phyloP scores from a whole-genome alignment of 2,113 vertebrate species.

The Furnarius figulus region DNA sequence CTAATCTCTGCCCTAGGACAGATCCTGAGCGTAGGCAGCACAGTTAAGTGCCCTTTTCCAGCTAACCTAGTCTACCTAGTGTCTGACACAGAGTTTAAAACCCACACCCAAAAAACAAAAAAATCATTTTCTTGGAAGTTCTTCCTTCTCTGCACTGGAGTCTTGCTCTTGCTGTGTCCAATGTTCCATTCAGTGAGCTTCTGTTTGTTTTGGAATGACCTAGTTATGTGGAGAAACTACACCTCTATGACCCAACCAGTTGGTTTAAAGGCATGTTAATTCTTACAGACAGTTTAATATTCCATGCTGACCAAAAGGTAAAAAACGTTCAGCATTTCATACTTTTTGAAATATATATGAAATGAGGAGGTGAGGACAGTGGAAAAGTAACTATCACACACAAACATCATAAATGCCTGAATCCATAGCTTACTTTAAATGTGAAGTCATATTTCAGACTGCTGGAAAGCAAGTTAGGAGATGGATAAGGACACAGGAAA shows the following conservation, averaged over 20 bases:
- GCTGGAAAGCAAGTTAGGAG: not conserved
- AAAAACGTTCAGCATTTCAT: not conserved
- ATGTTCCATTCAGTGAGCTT: not conserved
- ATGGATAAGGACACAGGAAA: not conserved
- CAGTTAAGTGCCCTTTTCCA: not conserved
- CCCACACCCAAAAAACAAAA: not conserved
- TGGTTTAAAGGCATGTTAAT: not conserved
- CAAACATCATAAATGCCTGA: not conserved
- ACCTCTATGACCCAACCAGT: not conserved
- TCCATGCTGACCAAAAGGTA: not conserved
- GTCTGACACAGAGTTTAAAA: no score
- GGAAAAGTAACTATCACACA: not conserved
- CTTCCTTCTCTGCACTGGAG: not conserved
- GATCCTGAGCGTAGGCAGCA: not conserved
- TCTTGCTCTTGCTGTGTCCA: not conserved
- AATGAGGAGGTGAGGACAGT: not conserved
- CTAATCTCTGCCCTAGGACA: not conserved
- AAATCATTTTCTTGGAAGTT: not conserved
- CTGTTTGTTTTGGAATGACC: not conserved
- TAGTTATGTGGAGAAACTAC: not conserved
- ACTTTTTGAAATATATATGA: not conserved
- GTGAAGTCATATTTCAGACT: not conserved
- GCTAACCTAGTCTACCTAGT: not conserved
- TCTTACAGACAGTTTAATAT: not conserved
- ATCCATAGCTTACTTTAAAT: not conserved